These are phyloP conservation scores for Paracanthobrama guichenoti DNA, from an alignment of 2,113 vertebrate species.

Conservation along the genomic window DNA sequence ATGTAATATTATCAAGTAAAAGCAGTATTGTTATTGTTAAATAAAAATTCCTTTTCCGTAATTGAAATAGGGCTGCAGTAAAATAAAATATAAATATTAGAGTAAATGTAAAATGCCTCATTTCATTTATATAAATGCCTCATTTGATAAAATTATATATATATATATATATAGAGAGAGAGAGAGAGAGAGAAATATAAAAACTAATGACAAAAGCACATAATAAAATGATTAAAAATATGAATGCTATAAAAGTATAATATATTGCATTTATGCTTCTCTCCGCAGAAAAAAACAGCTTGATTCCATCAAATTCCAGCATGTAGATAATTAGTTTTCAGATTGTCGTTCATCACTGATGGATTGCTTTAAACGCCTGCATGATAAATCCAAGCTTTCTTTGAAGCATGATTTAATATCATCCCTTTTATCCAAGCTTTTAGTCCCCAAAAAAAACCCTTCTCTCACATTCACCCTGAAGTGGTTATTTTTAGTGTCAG, in stretches of 20 bases:
- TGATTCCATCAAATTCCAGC: neutral
- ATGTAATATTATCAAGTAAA: too few relatives aligned
- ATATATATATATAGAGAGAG: too few relatives aligned
- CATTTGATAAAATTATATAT: too few relatives aligned
- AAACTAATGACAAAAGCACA: too few relatives aligned
- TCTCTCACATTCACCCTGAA: constrained; percentile 64
- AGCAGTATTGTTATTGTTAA: neutral
- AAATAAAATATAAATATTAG: neutral
- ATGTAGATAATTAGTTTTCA: neutral
- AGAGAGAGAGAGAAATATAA: too few relatives aligned
- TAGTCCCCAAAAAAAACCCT: constrained; percentile 45
- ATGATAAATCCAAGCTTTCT: constrained; percentile 20
- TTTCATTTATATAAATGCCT: too few relatives aligned
- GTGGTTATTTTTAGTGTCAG: constrained; percentile 79
- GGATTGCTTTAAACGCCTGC: constrained; percentile 57
- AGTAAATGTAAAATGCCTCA: too few relatives aligned
- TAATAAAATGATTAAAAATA: too few relatives aligned
- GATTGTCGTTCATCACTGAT: constrained; percentile 41
- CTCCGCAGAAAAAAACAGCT: neutral
- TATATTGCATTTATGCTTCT: neutral
- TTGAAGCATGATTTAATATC: constrained; percentile 21
- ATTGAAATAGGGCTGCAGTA: neutral
- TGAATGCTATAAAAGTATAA: too few relatives aligned
- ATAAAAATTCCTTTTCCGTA: neutral
- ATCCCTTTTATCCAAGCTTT: constrained; percentile 56